phyloP scores from a whole-genome alignment of 2,888 invertebrate genomes.

The Coleophora flavipennella region DNA sequence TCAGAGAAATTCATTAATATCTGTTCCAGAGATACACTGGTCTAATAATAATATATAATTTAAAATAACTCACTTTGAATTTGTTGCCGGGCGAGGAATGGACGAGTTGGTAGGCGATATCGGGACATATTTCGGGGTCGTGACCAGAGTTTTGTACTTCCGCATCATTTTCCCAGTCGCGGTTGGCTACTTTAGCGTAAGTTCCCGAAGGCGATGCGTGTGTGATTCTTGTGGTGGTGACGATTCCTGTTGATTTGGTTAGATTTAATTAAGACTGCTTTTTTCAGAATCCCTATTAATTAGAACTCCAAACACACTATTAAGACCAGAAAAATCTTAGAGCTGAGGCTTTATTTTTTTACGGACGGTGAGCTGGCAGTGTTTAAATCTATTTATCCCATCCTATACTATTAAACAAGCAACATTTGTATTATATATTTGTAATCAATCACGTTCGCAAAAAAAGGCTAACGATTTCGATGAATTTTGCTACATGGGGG shows the following conservation, averaged over 20 bases:
- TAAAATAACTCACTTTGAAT: slow-evolving; percentile 68
- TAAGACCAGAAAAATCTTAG: no score
- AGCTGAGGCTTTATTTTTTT: no score
- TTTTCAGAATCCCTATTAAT: no score
- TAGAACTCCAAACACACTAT: no score
- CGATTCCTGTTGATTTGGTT: slow-evolving; percentile 58
- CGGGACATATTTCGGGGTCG: slow-evolving; percentile 69
- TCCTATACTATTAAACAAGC: no score
- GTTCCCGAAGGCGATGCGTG: slow-evolving; percentile 82
- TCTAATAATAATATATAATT: background rate
- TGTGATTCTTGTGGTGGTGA: slow-evolving; percentile 83
- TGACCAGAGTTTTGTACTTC: slow-evolving; percentile 47
- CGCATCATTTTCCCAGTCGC: slow-evolving; percentile 79
- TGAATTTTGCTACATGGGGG: no score
- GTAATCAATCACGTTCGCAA: no score
- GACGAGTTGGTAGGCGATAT: slow-evolving; percentile 81
- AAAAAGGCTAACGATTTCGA: no score
- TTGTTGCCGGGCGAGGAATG: slow-evolving; percentile 74
- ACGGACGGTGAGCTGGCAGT: no score
- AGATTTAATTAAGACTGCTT: no score
- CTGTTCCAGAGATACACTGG: background rate
- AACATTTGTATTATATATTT: no score
- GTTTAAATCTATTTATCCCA: no score
- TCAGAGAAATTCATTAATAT: background rate
- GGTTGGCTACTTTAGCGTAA: slow-evolving; percentile 76